Evolutionary conservation across 2,797 vertebrate genomes (phyloP), one percentile per base, ranked within the genome.

Genomic region (Karalla daura): DNA sequence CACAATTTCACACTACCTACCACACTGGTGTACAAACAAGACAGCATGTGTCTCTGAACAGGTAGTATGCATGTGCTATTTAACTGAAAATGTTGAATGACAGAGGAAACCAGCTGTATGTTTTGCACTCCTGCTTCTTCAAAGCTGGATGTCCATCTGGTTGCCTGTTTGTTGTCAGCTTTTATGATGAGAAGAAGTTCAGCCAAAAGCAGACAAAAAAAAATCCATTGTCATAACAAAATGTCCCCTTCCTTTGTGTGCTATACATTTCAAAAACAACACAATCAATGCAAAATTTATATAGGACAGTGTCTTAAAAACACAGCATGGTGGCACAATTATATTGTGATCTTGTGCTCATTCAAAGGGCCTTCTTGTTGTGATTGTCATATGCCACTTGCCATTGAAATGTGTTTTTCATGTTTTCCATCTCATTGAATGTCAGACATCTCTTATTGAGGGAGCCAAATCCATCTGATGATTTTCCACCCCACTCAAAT

Each of bases 371-470:
- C 62, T 23, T 51, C 81, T 69, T 84, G 84, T 87, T 87, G 76
- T 91, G 91, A 93, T 89, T 91, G 91, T 93, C 91, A 93, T 80
- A 78, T 92, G 90, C 84, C 90, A 92, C 82, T 86, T 71, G 74
- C 86, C 81, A 90, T 89, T 89, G 81, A 92, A 89, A 91, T 71
- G 53, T 78, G 79, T 76, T 86, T 86, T 90, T 86, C 78, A 85
- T 87, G 78, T 87, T 87, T 88, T 83, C 76, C 81, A 82, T 88
- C 83, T 88, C 87, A 87, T 74, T 91, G 89, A 92, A 93, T 91
- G 91, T 91, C 91, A 92, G 86, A 90, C 89, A 91, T 88, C 66
- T 71, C 86, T 86, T 64, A 91, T 88, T 91, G 89, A 89, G 43
- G 74, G 80, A 87, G 80, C 86, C 84, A 88, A 87, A 90, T 88